Conservation (phyloP, 2,797 vertebrate species). For the Propithecus deckenii region DNA sequence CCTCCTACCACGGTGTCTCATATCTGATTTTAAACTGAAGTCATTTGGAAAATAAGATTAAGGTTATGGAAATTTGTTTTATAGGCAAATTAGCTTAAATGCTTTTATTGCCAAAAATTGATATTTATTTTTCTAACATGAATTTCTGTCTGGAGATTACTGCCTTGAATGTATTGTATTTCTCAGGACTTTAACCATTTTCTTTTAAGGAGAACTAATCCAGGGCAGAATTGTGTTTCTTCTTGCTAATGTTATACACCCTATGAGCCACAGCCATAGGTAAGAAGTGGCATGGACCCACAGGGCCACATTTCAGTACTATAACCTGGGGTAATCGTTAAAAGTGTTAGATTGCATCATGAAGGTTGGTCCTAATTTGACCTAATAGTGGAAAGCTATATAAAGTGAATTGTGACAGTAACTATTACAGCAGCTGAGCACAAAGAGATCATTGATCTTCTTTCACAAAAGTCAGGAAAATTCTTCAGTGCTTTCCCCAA, state of each 20-base stretch:
- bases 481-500: constrained; percentile 42
- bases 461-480: constrained; percentile 54
- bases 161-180: constrained; percentile 47
- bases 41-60: constrained; percentile 39
- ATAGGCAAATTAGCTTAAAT: neutral
- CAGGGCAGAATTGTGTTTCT: constrained; percentile 22
- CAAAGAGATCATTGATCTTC: constrained; percentile 55
- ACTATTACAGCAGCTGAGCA: constrained; percentile 17
- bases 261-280: constrained; percentile 19
- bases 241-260: neutral
- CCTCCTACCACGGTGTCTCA: neutral
- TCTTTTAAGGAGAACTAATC: constrained; percentile 29
- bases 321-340: constrained; percentile 35
- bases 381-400: constrained; percentile 50
- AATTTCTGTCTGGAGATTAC: constrained; percentile 22
- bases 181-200: constrained; percentile 35
- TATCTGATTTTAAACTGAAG: constrained; percentile 51
- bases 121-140: neutral
- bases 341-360: constrained; percentile 47
- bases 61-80: constrained; percentile 15
- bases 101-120: neutral
- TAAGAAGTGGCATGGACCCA: constrained; percentile 27
- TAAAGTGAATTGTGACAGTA: constrained; percentile 51
- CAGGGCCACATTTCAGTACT: constrained; percentile 21
- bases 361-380: constrained; percentile 55